Evolutionary conservation across 1,140 invertebrate species (phyloP), one percentile per base, ranked within the genome.

Genomic region (Meteorus sp.): DNA sequence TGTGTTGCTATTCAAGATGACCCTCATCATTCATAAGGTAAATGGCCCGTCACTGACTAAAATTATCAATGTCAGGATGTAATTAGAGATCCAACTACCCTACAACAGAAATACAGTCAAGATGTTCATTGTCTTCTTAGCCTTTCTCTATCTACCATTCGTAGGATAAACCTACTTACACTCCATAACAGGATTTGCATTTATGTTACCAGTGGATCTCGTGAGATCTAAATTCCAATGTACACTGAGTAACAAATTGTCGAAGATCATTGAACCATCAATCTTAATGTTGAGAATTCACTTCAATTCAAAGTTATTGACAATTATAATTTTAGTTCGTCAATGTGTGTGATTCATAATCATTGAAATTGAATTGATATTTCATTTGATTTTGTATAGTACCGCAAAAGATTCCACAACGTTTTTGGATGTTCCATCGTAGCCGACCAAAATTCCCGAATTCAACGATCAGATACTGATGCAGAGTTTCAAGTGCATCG

Each of bases 111-210:
- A 47, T 25, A n/a, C n/a, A n/a, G n/a, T n/a, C n/a, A n/a, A n/a
- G n/a, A n/a, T n/a, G n/a, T n/a, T n/a, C n/a, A n/a, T n/a, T n/a
- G n/a, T n/a, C n/a, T n/a, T n/a, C n/a, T n/a, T n/a, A n/a, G n/a
- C 27, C 27, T 29, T 9, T 17, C 9, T 13, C 9, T n/a, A n/a
- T n/a, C n/a, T n/a, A 6, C 39, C 19, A 27, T 13, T 23, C 7
- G 15, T 20, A 47, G 25, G 25, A 22, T 47, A 47, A 13, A 44
- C 19, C 19, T n/a, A 47, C 23, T 47, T 47, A 37, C n/a, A n/a
- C 11, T 35, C 54, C 23, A 56, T 41, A 44, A 48, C 27, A 29
- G 44, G 43, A 56, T 56, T 48, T 47, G 44, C 54, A 19, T 47
- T 47, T 47, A 20, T 47, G 44, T 9, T 25, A 9, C 17, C 44